Evolutionary conservation across 2,113 vertebrate species (phyloP).

Genomic region (Mohoua ochrocephala): DNA sequence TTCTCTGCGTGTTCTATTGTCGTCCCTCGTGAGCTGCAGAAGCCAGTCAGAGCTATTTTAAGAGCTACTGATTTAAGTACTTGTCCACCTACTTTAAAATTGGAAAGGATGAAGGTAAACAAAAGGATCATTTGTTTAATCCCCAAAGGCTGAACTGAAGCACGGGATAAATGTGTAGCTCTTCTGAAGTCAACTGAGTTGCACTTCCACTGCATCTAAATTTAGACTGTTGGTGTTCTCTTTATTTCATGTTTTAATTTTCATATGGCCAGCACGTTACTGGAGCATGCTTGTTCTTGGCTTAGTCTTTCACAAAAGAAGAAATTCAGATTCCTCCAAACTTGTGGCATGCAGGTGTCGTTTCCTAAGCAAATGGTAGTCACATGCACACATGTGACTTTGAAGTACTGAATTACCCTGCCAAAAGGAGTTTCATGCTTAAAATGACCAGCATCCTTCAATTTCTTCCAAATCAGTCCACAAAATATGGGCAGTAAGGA

Average conservation of each 20-base stretch:
- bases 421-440: background rate
- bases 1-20: background rate
- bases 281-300: background rate
- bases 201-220: background rate
- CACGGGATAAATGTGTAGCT: background rate
- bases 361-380: background rate
- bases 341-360: background rate
- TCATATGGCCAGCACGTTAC: background rate
- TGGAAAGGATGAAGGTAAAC: background rate
- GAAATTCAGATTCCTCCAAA: background rate
- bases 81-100: background rate
- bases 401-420: background rate
- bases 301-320: background rate
- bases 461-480: background rate
- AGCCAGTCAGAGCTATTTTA: background rate
- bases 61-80: background rate
- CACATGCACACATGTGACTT: background rate
- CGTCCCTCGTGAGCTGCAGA: background rate
- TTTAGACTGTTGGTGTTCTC: background rate
- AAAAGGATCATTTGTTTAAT: background rate
- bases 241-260: background rate
- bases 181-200: background rate
- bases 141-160: background rate
- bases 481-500: background rate
- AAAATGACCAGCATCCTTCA: background rate